Conservation (phyloP, 1,140 invertebrate species). For the Drosophila eugracilis region DNA sequence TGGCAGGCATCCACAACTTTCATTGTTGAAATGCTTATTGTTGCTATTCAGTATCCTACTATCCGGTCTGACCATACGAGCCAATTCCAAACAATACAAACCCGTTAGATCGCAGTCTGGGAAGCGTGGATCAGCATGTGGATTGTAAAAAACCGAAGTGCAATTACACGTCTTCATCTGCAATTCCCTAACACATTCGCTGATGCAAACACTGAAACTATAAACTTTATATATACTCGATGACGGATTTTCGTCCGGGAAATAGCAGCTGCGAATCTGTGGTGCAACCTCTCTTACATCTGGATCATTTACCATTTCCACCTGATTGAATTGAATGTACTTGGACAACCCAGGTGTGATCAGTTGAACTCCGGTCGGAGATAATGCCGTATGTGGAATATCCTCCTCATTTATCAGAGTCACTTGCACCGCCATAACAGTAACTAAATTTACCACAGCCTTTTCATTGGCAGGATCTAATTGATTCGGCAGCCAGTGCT, state of each 20-base stretch:
- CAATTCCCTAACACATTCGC: conserved; percentile 85
- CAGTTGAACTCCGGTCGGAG: conserved; percentile 27
- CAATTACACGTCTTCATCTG: conserved; percentile 86
- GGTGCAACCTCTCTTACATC: conserved; percentile 66
- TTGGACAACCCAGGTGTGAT: conserved; percentile 54
- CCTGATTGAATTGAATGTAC: conserved; percentile 53
- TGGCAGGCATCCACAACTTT: conserved; percentile 84
- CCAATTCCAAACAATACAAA: conserved; percentile 53
- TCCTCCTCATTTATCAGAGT: conserved; percentile 65
- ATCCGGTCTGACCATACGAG: conserved; percentile 63
- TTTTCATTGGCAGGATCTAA: conserved; percentile 36
- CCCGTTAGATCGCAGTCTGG: conserved; percentile 66
- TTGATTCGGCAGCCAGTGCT: conserved; percentile 43
- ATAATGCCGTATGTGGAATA: conserved; percentile 57
- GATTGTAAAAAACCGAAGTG: conserved; percentile 72
- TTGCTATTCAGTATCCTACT: conserved; percentile 49
- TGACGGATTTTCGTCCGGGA: conserved; percentile 85
- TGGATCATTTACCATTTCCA: conserved; percentile 68
- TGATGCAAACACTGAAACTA: conserved; percentile 86
- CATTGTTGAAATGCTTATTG: conserved; percentile 16
- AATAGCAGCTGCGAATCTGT: conserved; percentile 85
- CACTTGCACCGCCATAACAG: conserved; percentile 30
- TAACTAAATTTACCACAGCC: conserved; percentile 43
- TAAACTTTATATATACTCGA: conserved; percentile 85
- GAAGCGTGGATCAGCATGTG: conserved; percentile 25